Evolutionary conservation across 2,888 invertebrate species (phyloP).

Genomic region (Drosophila bunnanda): DNA sequence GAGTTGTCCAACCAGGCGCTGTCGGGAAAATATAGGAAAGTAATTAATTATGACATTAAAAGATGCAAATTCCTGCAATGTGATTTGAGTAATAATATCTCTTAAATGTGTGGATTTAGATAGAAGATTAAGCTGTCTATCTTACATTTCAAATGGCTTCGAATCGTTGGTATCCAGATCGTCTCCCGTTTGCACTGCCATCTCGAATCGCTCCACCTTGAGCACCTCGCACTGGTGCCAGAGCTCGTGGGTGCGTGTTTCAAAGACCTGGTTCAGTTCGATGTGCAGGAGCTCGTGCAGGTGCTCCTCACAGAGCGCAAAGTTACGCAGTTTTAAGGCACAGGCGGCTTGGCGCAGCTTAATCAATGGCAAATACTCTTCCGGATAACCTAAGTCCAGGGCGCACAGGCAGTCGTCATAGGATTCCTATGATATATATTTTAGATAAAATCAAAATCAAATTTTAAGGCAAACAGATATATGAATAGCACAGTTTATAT

Average conservation of each 20-base stretch:
- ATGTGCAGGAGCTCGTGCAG: conserved; percentile 72
- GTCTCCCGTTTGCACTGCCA: conserved; percentile 73
- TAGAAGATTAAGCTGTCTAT: too few relatives aligned
- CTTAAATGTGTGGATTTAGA: too few relatives aligned
- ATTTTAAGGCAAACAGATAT: background rate
- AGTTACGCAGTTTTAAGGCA: conserved; percentile 77
- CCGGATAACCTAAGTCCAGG: conserved; percentile 71
- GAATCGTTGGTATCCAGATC: conserved; percentile 58
- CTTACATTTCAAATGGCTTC: conserved; percentile 72
- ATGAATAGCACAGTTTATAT: background rate
- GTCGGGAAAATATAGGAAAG: background rate
- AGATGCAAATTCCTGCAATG: too few relatives aligned
- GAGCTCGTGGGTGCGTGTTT: conserved; percentile 69
- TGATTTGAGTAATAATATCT: too few relatives aligned
- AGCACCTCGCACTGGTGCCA: conserved; percentile 74
- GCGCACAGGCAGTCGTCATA: conserved; percentile 74
- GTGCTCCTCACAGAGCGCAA: conserved; percentile 71
- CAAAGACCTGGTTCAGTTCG: conserved; percentile 72
- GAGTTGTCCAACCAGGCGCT: conserved; percentile 70
- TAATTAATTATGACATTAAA: too few relatives aligned
- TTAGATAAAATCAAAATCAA: background rate
- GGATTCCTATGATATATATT: conserved; percentile 57
- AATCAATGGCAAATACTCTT: conserved; percentile 70
- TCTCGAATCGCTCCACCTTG: conserved; percentile 70
- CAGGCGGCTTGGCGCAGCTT: conserved; percentile 77